Conservation (phyloP, 2,113 vertebrate species). For the Phaethornis superciliosus region DNA sequence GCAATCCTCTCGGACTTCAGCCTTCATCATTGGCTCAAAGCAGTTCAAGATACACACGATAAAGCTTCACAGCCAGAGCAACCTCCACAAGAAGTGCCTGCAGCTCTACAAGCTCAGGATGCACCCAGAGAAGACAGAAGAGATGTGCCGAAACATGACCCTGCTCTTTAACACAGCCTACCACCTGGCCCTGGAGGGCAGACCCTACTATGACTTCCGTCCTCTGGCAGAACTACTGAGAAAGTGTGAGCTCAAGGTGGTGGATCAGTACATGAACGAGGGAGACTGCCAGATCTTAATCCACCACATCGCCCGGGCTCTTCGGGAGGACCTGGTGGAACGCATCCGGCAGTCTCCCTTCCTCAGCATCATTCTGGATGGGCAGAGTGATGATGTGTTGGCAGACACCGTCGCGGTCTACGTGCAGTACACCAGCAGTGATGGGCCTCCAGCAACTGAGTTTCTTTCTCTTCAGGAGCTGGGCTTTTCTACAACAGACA, state of each 20-base stretch:
- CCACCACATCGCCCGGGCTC: slow-evolving; percentile 89
- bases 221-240: slow-evolving; percentile 92
- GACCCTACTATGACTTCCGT: slow-evolving; percentile 91
- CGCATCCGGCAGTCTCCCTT: slow-evolving; percentile 92
- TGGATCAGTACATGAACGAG: slow-evolving; percentile 98
- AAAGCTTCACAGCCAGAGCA: slow-evolving; percentile 98
- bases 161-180: slow-evolving; percentile 94
- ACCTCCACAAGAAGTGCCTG: slow-evolving; percentile 98
- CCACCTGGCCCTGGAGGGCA: slow-evolving; percentile 90
- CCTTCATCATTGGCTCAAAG: slow-evolving; percentile 96
- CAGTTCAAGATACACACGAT: slow-evolving; percentile 99
- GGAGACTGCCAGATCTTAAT: slow-evolving; percentile 93
- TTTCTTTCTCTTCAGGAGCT: slow-evolving; percentile 93
- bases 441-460: slow-evolving; percentile 88
- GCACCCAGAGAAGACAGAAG: slow-evolving; percentile 97
- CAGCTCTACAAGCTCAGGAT: slow-evolving; percentile 97
- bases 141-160: slow-evolving; percentile 96
- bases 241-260: slow-evolving; percentile 94
- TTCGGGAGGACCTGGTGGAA: slow-evolving; percentile 92
- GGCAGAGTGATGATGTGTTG: slow-evolving; percentile 89
- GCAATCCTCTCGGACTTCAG: slow-evolving; percentile 94
- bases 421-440: slow-evolving; percentile 87
- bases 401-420: slow-evolving; percentile 92
- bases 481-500: slow-evolving; percentile 84
- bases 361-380: slow-evolving; percentile 92